phyloP scores from a whole-genome alignment of 2,888 invertebrate species.

The Choristoneura rosaceana region DNA sequence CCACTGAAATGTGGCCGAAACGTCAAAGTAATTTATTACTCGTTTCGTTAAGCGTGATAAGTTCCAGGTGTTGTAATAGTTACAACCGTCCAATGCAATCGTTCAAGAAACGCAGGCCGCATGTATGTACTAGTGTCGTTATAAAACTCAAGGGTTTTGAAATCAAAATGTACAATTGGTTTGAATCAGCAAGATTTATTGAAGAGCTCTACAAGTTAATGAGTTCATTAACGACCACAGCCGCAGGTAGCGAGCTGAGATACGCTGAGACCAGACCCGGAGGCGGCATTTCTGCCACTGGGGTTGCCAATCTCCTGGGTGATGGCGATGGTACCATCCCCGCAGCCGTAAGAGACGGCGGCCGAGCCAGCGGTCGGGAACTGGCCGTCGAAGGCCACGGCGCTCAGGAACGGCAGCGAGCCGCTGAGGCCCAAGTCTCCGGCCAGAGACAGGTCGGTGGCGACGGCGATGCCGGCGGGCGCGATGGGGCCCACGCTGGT shows the following conservation, averaged over 20 bases:
- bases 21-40: too few species aligned
- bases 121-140: too few species aligned
- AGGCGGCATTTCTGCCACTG: constrained; percentile 17
- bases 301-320: constrained; percentile 28
- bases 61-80: too few species aligned
- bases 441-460: constrained; percentile 40
- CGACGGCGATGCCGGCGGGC: constrained; percentile 46
- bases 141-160: too few species aligned
- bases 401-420: constrained; percentile 27
- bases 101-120: too few species aligned
- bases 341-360: constrained; percentile 28
- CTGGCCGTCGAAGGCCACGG: constrained; percentile 10
- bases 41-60: too few species aligned
- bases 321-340: constrained; percentile 26
- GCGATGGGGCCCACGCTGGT: constrained; percentile 47
- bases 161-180: not conserved
- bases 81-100: too few species aligned
- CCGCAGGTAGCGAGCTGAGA: constrained; percentile 4
- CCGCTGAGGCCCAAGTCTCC: constrained; percentile 10
- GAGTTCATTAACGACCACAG: not conserved
- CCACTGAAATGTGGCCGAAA: too few species aligned
- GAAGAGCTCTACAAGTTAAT: not conserved
- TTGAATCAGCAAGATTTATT: not conserved
- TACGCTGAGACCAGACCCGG: not conserved
- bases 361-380: constrained; percentile 19